These are phyloP conservation scores for Gortyna flavago DNA, from an alignment of 2,888 invertebrate species.

Conservation along the genomic window DNA sequence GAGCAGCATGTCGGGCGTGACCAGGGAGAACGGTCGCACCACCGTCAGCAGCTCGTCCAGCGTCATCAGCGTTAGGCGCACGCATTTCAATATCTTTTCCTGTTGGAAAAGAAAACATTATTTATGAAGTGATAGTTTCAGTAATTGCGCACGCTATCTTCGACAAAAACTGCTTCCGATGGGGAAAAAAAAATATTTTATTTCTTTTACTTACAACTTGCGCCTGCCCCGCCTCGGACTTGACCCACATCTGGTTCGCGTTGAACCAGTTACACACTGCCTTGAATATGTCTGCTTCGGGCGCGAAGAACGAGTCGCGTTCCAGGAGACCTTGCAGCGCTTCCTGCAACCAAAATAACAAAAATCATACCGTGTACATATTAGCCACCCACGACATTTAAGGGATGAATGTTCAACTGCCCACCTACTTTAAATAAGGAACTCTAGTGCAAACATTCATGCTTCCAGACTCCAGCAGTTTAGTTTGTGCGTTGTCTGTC, in stretches of 20 bases:
- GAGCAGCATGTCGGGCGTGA: constrained; percentile 96
- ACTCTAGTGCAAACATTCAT: not conserved
- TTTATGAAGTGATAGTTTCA: not conserved
- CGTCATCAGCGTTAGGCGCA: constrained; percentile 96
- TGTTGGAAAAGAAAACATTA: constrained; percentile 53
- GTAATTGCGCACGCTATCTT: not conserved
- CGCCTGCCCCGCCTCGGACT: constrained; percentile 91
- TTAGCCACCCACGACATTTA: not conserved
- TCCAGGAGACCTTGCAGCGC: constrained; percentile 96
- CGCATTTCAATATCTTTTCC: constrained; percentile 91
- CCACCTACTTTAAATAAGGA: not conserved
- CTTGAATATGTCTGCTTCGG: constrained; percentile 98
- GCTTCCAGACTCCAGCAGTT: not conserved
- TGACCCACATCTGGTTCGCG: constrained; percentile 93
- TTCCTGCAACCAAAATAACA: constrained; percentile 80
- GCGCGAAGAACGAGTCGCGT: constrained; percentile 98
- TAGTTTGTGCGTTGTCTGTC: not conserved
- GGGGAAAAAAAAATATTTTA: no score
- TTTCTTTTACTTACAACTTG: constrained; percentile 76
- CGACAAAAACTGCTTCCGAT: not conserved
- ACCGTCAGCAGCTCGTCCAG: constrained; percentile 96
- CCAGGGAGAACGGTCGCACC: constrained; percentile 96
- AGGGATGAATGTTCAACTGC: not conserved
- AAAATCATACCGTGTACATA: not conserved
- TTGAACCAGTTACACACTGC: constrained; percentile 97